Evolutionary conservation across 2,797 vertebrate species (phyloP).

Genomic region (Semaprochilodus insignis): DNA sequence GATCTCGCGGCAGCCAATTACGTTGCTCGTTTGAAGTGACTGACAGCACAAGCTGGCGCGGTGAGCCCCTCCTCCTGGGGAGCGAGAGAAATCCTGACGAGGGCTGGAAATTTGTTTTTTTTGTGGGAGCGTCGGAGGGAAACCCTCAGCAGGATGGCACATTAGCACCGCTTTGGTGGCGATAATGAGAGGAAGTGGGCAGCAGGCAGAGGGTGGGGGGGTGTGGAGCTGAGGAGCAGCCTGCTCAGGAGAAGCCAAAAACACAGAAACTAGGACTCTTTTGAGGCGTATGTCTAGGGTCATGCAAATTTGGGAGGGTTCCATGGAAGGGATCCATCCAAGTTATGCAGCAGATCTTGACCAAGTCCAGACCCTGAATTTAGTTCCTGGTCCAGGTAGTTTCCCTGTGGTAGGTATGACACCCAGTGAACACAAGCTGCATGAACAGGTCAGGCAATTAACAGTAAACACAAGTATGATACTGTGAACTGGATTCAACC

Average conservation of each 20-base stretch:
- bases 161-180: neutral
- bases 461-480: no score
- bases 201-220: neutral
- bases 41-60: neutral
- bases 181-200: neutral
- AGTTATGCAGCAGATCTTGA: no score
- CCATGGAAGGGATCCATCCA: no score
- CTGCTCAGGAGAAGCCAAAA: neutral
- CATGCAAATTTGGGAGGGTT: neutral
- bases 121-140: neutral
- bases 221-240: neutral
- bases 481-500: no score
- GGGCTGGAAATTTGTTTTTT: neutral
- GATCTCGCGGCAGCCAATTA: neutral
- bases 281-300: no score
- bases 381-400: no score
- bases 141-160: conserved; percentile 3
- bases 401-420: no score
- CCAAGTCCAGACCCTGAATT: no score
- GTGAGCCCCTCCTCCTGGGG: neutral
- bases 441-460: no score
- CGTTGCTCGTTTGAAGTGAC: neutral
- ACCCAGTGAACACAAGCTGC: no score
- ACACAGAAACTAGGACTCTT: neutral
- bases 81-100: neutral